Evolutionary conservation across 2,797 vertebrate genomes (phyloP).

Genomic region (Acrossocheilus fasciatus): DNA sequence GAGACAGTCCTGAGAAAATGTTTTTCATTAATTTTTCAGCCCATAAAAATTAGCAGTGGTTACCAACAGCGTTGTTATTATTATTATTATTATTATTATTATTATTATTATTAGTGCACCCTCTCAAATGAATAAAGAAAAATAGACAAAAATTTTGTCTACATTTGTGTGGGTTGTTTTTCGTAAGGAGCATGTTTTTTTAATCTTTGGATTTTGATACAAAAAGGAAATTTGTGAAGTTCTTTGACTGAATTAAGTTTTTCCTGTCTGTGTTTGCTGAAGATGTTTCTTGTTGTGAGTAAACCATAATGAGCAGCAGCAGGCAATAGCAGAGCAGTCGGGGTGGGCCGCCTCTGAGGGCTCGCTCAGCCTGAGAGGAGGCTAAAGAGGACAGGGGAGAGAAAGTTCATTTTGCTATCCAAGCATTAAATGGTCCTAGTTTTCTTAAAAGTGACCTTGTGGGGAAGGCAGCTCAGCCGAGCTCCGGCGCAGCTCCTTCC

Average conservation of each 20-base stretch:
- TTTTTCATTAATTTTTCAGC: background rate
- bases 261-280: background rate
- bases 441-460: constrained; percentile 98
- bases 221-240: constrained; percentile 1
- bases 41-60: background rate
- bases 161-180: background rate
- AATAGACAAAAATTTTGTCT: background rate
- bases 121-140: background rate
- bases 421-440: constrained; percentile 88
- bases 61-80: too few species aligned
- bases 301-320: constrained; percentile 52
- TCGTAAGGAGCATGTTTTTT: background rate
- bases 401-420: constrained; percentile 87
- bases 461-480: constrained; percentile 84
- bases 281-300: constrained; percentile 29
- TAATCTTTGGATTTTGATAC: background rate
- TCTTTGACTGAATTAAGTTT: constrained; percentile 5
- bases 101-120: background rate
- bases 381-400: constrained; percentile 74
- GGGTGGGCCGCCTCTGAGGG: constrained; percentile 59
- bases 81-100: background rate
- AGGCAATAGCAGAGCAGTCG: constrained; percentile 43
- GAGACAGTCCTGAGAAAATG: background rate
- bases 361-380: constrained; percentile 72
- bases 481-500: constrained; percentile 87